Conservation (phyloP, 2,888 invertebrate genomes). For the Boloria euphrosyne region DNA sequence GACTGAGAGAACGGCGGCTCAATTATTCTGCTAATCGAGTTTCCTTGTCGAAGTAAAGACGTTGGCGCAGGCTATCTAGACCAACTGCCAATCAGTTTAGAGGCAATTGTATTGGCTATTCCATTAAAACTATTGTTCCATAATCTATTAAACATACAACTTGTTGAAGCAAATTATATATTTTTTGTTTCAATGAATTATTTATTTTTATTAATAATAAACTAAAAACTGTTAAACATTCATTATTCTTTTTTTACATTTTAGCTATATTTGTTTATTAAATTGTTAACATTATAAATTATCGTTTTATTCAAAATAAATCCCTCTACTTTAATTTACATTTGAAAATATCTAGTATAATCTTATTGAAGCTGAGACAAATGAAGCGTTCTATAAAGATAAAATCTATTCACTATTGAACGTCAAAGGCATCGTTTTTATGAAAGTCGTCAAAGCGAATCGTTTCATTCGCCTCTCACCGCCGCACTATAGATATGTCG, state of each 20-base stretch:
- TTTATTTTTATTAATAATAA: too few species aligned
- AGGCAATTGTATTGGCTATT: constrained; percentile 20
- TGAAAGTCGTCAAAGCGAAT: constrained; percentile 39
- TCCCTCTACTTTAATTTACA: not conserved
- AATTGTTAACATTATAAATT: not conserved
- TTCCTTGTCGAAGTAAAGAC: constrained; percentile 51
- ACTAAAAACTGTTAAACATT: too few species aligned
- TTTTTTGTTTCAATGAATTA: not conserved
- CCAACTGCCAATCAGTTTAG: constrained; percentile 31
- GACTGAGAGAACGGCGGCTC: constrained; percentile 44
- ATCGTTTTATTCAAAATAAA: not conserved
- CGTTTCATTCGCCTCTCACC: constrained; percentile 36
- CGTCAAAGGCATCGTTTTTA: constrained; percentile 39
- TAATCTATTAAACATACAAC: not conserved
- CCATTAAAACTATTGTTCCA: constrained; percentile 22
- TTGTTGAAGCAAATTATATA: too few species aligned
- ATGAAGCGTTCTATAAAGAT: constrained; percentile 36
- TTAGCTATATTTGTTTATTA: too few species aligned
- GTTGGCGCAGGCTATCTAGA: constrained; percentile 32
- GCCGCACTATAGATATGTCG: constrained; percentile 36
- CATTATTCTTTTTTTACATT: too few species aligned
- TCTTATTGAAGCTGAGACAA: constrained; percentile 34
- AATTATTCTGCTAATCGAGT: constrained; percentile 62
- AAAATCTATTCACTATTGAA: constrained; percentile 35
- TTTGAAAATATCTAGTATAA: constrained; percentile 15